Evolutionary conservation across 2,888 invertebrate genomes (phyloP), one percentile per base, ranked within the genome.

Genomic region (Ectemnius continuus): DNA sequence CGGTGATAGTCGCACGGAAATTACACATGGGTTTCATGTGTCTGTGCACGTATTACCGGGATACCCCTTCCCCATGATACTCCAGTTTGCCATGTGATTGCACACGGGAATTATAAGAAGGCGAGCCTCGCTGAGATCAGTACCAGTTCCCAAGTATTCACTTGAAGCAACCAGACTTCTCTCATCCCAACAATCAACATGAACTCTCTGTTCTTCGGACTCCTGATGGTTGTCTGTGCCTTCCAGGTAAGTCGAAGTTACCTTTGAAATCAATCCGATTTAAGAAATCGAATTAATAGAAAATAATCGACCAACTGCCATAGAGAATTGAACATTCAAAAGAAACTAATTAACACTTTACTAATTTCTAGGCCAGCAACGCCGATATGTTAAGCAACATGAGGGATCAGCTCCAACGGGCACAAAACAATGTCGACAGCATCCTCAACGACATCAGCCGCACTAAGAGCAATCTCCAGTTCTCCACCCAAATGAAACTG

Each of bases 41-140:
- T 14, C 5, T 13, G 14, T 52, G 52, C 52, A 52, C 52, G 16
- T 52, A 52, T 52, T 6, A 2, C 36, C 13, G 52, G 16, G 14
- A 52, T 16, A 14, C 16, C 16, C 52, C 16, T 52, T 52, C 52
- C 52, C 52, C 52, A 52, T 52, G 16, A 52, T 6, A 13, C 14
- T 52, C 52, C 52, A 52, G n/a, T 52, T 36, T 14, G n/a, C 6
- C 52, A 16, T 16, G 52, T 52, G 52, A 52, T 16, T 52, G 16
- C 52, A 52, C 52, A 52, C 2, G 16, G n/a, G 52, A 52, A 52
- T 5, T 52, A 52, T 52, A 52, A 52, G 52, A 52, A 52, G 52
- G 52, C 16, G 14, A 16, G 4, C 4, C 13, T 52, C 4, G 14
- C 52, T 16, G 14, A 52, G n/a, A 16, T 14, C 11, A 16, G 5